A percentile compares a stretch with the other conserved stretches of the same genome.
phyloP scores from a whole-genome alignment of 2,888 invertebrate genomes.

The Drosophila nigricruria region DNA sequence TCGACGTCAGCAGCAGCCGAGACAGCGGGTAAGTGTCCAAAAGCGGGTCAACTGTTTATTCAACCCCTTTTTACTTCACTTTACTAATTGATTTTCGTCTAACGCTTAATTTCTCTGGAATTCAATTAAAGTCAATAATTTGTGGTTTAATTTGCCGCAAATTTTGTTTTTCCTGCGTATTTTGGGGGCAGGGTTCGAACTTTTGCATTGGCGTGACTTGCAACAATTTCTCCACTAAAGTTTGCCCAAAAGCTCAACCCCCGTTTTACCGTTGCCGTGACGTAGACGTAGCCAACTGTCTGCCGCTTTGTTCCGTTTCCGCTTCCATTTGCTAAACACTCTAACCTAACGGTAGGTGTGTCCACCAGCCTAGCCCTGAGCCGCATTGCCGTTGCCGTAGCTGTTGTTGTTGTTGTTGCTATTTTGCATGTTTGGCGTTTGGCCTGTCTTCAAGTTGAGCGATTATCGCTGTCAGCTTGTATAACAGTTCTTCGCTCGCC shows the following conservation, averaged over 20 bases:
- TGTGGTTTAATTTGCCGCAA: constrained; percentile 65
- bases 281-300: constrained; percentile 59
- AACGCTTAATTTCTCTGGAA: constrained; percentile 50
- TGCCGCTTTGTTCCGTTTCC: constrained; percentile 77
- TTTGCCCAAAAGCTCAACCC: constrained; percentile 44
- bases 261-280: constrained; percentile 31
- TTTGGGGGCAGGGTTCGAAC: constrained; percentile 59
- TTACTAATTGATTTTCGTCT: constrained; percentile 43
- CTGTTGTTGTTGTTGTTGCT: constrained; percentile 21
- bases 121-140: constrained; percentile 69
- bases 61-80: constrained; percentile 7
- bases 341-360: constrained; percentile 61
- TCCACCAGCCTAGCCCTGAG: constrained; percentile 52
- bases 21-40: constrained; percentile 49
- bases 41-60: constrained; percentile 53
- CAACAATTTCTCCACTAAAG: constrained; percentile 64
- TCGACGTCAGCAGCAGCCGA: constrained; percentile 47
- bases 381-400: constrained; percentile 12
- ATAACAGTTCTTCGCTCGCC: constrained; percentile 54
- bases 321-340: constrained; percentile 53
- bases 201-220: constrained; percentile 72
- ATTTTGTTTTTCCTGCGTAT: constrained; percentile 70
- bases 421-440: constrained; percentile 45
- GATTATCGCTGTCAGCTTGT: constrained; percentile 72
- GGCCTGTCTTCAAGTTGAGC: constrained; percentile 55